Conservation (phyloP, 2,797 vertebrate species). For the Rhynchonycteris naso region DNA sequence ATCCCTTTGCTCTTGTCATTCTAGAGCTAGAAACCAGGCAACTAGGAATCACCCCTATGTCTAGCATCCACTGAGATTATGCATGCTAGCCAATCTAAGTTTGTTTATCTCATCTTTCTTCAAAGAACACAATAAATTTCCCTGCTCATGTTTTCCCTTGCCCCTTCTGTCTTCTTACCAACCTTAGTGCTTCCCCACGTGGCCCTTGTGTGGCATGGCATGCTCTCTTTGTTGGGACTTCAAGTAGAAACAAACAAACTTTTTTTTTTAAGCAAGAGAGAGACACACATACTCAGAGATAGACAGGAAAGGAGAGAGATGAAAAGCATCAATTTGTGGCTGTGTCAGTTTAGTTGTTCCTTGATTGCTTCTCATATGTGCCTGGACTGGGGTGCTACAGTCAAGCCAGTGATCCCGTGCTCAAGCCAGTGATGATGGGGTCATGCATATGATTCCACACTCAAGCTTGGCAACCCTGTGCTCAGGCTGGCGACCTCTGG, state of each 20-base stretch:
- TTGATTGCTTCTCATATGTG: no score
- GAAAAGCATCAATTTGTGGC: no score
- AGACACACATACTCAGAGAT: no score
- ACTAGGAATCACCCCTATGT: neutral
- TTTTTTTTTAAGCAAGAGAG: no score
- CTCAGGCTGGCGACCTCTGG: no score
- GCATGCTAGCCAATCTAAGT: neutral
- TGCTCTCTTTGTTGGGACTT: neutral
- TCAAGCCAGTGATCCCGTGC: no score
- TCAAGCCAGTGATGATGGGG: no score
- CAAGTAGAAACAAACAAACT: neutral
- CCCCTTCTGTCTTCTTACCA: neutral
- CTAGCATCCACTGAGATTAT: neutral
- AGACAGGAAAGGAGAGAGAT: no score
- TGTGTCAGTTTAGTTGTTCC: no score
- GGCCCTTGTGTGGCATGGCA: accelerated
- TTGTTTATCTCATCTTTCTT: neutral
- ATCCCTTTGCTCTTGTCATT: neutral
- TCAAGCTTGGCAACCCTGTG: no score
- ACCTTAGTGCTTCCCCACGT: neutral
- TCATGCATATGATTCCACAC: no score
- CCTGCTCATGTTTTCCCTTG: neutral
- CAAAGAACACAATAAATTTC: neutral
- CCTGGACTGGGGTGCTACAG: no score
- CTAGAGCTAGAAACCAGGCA: neutral